Conservation (phyloP, 1,140 invertebrate species). For the Sipha flava region DNA sequence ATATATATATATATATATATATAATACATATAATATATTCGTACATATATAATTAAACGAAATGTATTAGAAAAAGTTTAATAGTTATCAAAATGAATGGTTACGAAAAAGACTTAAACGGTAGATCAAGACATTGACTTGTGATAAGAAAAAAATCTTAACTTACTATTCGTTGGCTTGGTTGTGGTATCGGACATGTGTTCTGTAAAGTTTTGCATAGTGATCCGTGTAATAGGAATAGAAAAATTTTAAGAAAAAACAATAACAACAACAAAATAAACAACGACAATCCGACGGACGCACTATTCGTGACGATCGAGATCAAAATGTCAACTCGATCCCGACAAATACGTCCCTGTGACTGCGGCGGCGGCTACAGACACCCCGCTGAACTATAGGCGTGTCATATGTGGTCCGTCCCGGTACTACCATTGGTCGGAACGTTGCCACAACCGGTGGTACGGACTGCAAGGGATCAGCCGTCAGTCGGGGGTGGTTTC, state of each 20-base stretch:
- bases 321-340: conserved; percentile 29
- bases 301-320: not conserved
- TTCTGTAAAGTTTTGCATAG: conserved; percentile 13
- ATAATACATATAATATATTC: no score
- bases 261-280: not conserved
- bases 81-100: no score
- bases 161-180: conserved; percentile 18
- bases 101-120: not conserved
- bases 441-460: conserved; percentile 7
- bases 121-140: not conserved
- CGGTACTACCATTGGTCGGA: not conserved
- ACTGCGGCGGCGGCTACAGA: not conserved
- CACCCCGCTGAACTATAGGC: not conserved
- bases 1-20: no score
- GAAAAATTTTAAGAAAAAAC: not conserved
- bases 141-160: not conserved
- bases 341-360: not conserved
- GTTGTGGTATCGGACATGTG: not conserved
- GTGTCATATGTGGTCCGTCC: not conserved
- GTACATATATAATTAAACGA: no score
- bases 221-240: not conserved
- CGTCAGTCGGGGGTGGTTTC: not conserved
- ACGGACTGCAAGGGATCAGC: not conserved
- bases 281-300: not conserved
- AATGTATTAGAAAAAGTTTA: no score